phyloP scores from a whole-genome alignment of 2,888 invertebrate genomes.

The Lottia scabra region DNA sequence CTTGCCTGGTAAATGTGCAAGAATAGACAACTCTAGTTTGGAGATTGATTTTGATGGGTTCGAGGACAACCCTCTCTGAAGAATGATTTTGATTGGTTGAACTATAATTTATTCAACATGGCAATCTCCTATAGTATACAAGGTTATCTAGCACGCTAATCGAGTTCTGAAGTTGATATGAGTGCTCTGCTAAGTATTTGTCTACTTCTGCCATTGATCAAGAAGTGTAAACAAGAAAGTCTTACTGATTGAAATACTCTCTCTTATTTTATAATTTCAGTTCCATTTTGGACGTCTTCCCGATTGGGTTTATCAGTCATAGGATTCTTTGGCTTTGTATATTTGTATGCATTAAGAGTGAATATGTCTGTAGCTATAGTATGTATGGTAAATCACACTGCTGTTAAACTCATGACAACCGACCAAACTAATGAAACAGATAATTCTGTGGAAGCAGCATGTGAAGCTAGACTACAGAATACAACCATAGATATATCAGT shows the following conservation, averaged over 20 bases:
- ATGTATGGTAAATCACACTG: constrained; percentile 73
- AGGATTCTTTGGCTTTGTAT: constrained; percentile 73
- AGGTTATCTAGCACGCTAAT: too few species aligned
- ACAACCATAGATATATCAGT: constrained; percentile 1
- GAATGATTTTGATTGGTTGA: too few species aligned
- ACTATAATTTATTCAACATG: too few species aligned
- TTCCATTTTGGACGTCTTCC: constrained; percentile 53
- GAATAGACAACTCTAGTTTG: too few species aligned
- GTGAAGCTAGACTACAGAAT: not conserved
- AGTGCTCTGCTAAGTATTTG: too few species aligned
- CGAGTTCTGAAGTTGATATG: too few species aligned
- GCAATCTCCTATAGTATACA: too few species aligned
- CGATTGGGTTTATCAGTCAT: constrained; percentile 60
- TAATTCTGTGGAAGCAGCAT: not conserved
- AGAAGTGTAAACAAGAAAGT: too few species aligned
- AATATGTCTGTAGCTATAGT: constrained; percentile 73
- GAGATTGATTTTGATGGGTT: too few species aligned
- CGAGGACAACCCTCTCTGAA: too few species aligned
- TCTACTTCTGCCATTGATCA: too few species aligned
- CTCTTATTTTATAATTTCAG: constrained; percentile 19
- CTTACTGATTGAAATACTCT: not conserved
- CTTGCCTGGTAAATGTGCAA: too few species aligned
- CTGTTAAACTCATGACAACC: constrained; percentile 28
- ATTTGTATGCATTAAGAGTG: constrained; percentile 75
- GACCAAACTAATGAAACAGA: not conserved